Conservation (phyloP, 2,797 vertebrate genomes). For the Pangasius krempfi region DNA sequence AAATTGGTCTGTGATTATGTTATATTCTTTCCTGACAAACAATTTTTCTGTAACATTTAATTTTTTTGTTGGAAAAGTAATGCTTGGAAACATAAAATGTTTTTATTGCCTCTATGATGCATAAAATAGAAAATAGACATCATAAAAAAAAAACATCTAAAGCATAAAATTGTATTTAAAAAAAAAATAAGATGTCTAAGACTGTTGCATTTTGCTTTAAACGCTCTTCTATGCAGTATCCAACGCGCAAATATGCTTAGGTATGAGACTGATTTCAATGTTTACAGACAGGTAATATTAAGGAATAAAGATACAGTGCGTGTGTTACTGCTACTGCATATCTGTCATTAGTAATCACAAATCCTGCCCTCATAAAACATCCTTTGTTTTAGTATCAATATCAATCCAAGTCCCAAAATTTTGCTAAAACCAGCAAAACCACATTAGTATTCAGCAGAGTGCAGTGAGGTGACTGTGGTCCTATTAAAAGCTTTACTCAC, state of each 20-base stretch:
- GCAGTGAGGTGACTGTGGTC: background rate
- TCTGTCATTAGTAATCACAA: background rate
- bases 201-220: background rate
- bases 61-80: background rate
- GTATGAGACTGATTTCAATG: background rate
- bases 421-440: background rate
- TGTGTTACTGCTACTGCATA: background rate
- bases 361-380: background rate
- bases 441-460: background rate
- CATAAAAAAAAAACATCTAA: background rate
- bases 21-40: background rate
- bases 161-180: background rate
- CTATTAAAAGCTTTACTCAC: conserved; percentile 74
- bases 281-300: background rate
- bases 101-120: background rate
- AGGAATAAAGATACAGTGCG: background rate
- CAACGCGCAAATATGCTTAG: background rate
- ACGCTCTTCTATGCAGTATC: background rate
- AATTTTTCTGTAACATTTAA: background rate
- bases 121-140: background rate
- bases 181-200: background rate
- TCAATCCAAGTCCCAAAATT: background rate
- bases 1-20: background rate
- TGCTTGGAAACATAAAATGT: background rate
- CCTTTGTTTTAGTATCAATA: background rate